These are phyloP conservation scores for Anagrus nilaparvatae DNA, from an alignment of 1,140 invertebrate species.

Conservation along the genomic window DNA sequence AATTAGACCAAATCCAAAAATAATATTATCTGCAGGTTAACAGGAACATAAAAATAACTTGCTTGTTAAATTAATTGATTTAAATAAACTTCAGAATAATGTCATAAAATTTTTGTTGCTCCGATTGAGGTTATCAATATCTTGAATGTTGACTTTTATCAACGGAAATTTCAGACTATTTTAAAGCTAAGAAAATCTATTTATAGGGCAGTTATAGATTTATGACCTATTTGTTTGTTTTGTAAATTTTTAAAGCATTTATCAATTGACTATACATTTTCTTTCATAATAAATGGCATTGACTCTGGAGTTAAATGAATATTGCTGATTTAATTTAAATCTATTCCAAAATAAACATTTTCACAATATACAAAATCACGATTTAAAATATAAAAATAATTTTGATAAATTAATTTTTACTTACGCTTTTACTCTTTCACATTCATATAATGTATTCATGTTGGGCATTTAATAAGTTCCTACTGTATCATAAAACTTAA, in stretches of 20 bases:
- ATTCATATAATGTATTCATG: conserved; percentile 69
- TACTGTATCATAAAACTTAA: conserved; percentile 81
- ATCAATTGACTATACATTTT: conserved; percentile 72
- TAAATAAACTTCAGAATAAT: conserved; percentile 71
- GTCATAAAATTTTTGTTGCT: conserved; percentile 69
- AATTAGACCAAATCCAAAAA: conserved; percentile 90
- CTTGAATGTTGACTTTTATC: conserved; percentile 72
- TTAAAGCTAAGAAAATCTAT: no score
- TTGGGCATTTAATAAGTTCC: conserved; percentile 85
- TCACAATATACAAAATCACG: background rate
- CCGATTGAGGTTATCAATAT: conserved; percentile 70
- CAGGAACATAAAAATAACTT: conserved; percentile 84
- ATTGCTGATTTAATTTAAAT: conserved; percentile 33
- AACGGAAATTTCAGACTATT: conserved; percentile 90
- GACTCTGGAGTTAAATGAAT: conserved; percentile 45
- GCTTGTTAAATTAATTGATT: conserved; percentile 79
- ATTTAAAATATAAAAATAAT: background rate
- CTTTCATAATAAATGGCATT: conserved; percentile 67
- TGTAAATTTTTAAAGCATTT: conserved; percentile 67
- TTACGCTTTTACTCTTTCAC: conserved; percentile 70
- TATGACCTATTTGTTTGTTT: no score
- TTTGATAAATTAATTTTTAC: conserved; percentile 22
- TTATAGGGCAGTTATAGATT: no score
- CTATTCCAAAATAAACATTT: no score
- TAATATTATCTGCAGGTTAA: conserved; percentile 75